Evolutionary conservation across 2,888 invertebrate genomes (phyloP).

Genomic region (Chrysolina americana): DNA sequence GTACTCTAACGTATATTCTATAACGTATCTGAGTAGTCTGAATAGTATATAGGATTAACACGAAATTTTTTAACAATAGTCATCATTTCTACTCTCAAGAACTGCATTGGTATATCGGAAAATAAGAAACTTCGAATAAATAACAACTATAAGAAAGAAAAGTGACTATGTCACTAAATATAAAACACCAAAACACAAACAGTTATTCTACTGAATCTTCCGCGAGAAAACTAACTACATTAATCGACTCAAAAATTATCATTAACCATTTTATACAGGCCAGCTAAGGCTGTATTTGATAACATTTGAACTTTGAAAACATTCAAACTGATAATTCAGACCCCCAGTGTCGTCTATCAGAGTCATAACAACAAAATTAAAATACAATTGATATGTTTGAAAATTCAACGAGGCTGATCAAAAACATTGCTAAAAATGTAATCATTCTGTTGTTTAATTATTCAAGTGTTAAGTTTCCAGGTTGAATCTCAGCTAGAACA

Average conservation of each 20-base stretch:
- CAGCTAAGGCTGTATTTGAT: conserved; percentile 32
- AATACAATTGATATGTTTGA: not conserved
- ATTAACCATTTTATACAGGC: conserved; percentile 27
- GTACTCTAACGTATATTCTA: conserved; percentile 17
- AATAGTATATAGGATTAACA: conserved; percentile 78
- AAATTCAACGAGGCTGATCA: not conserved
- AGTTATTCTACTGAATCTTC: not conserved
- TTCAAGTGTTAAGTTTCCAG: too few species aligned
- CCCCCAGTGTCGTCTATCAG: conserved; percentile 36
- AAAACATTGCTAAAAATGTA: too few species aligned
- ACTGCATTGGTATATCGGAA: conserved; percentile 42
- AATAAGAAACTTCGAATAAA: not conserved
- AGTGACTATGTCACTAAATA: not conserved
- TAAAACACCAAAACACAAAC: conserved; percentile 26
- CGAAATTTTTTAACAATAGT: conserved; percentile 69
- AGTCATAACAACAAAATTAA: conserved; percentile 12
- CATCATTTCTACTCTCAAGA: conserved; percentile 59
- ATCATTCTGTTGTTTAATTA: too few species aligned
- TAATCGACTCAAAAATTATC: conserved; percentile 15
- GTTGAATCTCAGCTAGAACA: not conserved
- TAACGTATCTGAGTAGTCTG: conserved; percentile 78
- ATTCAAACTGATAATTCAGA: conserved; percentile 32
- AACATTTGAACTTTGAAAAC: conserved; percentile 39
- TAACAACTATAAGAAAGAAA: not conserved
- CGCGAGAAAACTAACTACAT: conserved; percentile 19